Evolutionary conservation across 92 coral and sea anemone species (phyloP).

Genomic region (Zoanthus gigantus): DNA sequence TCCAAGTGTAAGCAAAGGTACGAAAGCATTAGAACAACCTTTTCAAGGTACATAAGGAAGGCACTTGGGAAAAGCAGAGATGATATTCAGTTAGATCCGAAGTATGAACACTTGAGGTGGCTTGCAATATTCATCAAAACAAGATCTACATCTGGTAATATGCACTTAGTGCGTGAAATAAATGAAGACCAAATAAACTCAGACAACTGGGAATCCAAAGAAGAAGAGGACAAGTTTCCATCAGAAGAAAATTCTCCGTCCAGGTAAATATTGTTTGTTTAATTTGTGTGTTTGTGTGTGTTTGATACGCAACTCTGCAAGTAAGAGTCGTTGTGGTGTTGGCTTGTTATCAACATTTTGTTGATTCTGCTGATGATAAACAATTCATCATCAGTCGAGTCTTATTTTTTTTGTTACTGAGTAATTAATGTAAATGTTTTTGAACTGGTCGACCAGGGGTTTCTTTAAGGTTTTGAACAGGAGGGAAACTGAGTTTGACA

Average conservation of each 20-base stretch:
- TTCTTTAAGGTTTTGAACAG: background rate
- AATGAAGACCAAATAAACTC: background rate
- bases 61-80: constrained; percentile 39
- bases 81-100: constrained; percentile 47
- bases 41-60: constrained; percentile 35
- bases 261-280: background rate
- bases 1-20: background rate
- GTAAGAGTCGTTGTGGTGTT: background rate
- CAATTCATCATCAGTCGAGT: background rate
- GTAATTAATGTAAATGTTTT: constrained; percentile 32
- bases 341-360: background rate
- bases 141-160: constrained; percentile 48
- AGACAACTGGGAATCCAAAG: constrained; percentile 5
- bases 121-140: constrained; percentile 47
- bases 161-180: background rate
- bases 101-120: constrained; percentile 58
- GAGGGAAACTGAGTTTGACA: constrained; percentile 11
- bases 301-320: background rate
- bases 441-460: constrained; percentile 24
- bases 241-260: constrained; percentile 3
- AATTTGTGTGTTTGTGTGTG: background rate
- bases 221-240: constrained; percentile 16
- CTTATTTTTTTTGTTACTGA: constrained; percentile 17
- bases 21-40: constrained; percentile 44
- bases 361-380: background rate